Percentiles rank a stretch among this genome's conserved stretches.
phyloP scores from a whole-genome alignment of 1,140 invertebrate genomes.

The Pseudomyrmex concolor region DNA sequence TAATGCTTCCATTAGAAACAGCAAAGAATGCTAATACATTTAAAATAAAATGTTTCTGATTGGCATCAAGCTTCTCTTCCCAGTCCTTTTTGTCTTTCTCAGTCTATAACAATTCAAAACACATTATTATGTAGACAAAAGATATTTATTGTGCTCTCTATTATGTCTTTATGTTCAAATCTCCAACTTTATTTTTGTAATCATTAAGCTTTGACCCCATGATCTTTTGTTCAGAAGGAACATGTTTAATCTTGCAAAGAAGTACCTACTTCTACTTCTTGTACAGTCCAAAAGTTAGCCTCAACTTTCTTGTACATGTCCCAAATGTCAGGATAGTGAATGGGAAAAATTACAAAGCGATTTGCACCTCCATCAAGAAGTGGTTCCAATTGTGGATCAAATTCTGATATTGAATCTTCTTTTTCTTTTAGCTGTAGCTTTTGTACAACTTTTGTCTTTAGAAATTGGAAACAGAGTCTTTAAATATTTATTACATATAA shows the following conservation, averaged over 20 bases:
- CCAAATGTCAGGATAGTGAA: slow-evolving; percentile 98
- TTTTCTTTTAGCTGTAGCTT: slow-evolving; percentile 71
- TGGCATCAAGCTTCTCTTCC: slow-evolving; percentile 90
- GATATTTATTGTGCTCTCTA: slow-evolving; percentile 31
- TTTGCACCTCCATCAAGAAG: slow-evolving; percentile 95
- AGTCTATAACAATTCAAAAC: slow-evolving; percentile 90
- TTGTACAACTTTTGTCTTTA: slow-evolving; percentile 42
- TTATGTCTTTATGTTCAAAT: not conserved
- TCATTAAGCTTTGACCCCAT: not conserved
- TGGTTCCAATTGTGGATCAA: slow-evolving; percentile 93
- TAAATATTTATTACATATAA: slow-evolving; percentile 3
- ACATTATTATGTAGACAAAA: slow-evolving; percentile 26
- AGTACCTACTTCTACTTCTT: slow-evolving; percentile 92
- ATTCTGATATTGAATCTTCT: slow-evolving; percentile 72
- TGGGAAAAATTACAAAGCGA: slow-evolving; percentile 98
- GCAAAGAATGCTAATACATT: slow-evolving; percentile 99
- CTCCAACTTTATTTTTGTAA: not conserved
- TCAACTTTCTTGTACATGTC: slow-evolving; percentile 99
- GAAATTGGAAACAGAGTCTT: not conserved
- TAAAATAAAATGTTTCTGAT: slow-evolving; percentile 97
- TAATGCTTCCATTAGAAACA: slow-evolving; percentile 99
- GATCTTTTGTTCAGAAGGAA: too few species aligned
- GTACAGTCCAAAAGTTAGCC: slow-evolving; percentile 99
- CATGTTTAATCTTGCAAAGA: slow-evolving; percentile 89
- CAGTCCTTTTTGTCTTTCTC: slow-evolving; percentile 85